Conservation (phyloP, 2,113 vertebrate species). For the Erinaceus europaeus region DNA sequence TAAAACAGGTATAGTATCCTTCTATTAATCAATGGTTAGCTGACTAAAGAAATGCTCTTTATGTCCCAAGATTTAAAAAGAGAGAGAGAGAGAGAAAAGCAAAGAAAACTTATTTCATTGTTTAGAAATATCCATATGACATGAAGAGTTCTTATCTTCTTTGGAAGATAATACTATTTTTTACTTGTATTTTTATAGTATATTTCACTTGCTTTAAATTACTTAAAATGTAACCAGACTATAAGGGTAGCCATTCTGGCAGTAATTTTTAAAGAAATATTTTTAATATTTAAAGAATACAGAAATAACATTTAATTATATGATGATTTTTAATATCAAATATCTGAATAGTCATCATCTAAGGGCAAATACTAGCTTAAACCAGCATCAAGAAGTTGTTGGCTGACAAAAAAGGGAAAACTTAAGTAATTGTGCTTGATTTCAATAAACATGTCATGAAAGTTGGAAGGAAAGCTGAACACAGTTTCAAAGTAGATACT, state of each 20-base stretch:
- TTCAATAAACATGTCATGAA: constrained; percentile 48
- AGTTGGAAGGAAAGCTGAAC: constrained; percentile 36
- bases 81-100: no score
- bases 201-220: not conserved
- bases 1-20: not conserved
- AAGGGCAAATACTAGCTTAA: not conserved
- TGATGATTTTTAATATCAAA: not conserved
- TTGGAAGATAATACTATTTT: not conserved
- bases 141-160: not conserved
- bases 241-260: not conserved
- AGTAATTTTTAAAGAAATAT: constrained; percentile 5
- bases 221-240: not conserved
- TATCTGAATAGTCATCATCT: not conserved
- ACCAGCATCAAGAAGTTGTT: not conserved
- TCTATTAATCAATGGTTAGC: not conserved
- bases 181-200: not conserved
- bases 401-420: constrained; percentile 1
- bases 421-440: constrained; percentile 50
- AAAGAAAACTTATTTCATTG: not conserved
- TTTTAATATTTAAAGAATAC: not conserved
- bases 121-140: not conserved
- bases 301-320: not conserved
- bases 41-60: no score
- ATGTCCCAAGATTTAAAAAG: no score
- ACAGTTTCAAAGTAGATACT: constrained; percentile 3